Evolutionary conservation across 1,140 invertebrate genomes (phyloP), one percentile per base, ranked within the genome.

Genomic region (Pseudomyrmex flavicornis): DNA sequence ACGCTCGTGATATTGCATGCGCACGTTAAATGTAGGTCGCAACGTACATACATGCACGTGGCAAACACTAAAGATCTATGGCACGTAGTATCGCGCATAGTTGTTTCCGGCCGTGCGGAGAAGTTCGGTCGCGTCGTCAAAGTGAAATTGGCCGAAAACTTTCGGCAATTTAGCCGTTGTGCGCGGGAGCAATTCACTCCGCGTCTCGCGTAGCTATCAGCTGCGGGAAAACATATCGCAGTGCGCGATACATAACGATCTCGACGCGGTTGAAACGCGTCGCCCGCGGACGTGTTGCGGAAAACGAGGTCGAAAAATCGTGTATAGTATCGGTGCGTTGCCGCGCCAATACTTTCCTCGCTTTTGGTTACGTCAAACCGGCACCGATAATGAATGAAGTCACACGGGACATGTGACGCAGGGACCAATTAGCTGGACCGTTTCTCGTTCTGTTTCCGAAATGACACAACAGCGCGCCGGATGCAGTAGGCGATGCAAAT

Each of bases 111-210:
- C 8, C 22, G 22, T 8, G 44, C 22, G 54, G 22, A 46, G 56
- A 87, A 87, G 85, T 86, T 85, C 20, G n/a, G 20, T 26, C 65
- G 50, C 26, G 69, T 72, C 65, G 58, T 83, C 52, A 58, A 35
- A 35, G 59, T 72, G 88, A 91, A 90, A 89, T 90, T 91, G 89
- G 73, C 82, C 83, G 74, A 62, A 68, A 90, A 90, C 85, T 90
- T 86, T 89, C 63, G 85, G 79, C 85, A 87, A 89, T 91, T 89
- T 87, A 58, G 80, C 70, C 59, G 26, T n/a, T 68, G 70, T 62
- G 69, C 65, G 54, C 69, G 62, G 86, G 17, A 17, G 85, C 89
- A 85, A 89, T 91, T 89, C 85, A 89, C 69, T 84, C 1, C 59
- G 58, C 68, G 66, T 59, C n/a, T 50, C 48, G 13, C 10, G 3